Percentiles rank a stretch among this genome's conserved stretches.
phyloP scores from a whole-genome alignment of 2,888 invertebrate genomes.

The Anaspis maculata region DNA sequence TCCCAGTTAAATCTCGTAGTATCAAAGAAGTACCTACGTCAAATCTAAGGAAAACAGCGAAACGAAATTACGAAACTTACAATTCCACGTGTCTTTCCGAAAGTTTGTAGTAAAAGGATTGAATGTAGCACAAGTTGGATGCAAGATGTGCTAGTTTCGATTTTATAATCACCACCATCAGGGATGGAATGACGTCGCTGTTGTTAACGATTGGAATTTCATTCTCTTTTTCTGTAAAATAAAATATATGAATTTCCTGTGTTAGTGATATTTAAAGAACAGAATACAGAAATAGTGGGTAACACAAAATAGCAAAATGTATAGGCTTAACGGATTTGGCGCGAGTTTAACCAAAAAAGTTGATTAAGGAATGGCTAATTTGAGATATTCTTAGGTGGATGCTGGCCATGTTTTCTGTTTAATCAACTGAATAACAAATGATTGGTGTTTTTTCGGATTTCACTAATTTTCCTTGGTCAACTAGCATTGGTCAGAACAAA shows the following conservation, averaged over 20 bases:
- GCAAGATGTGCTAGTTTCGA: slow-evolving; percentile 40
- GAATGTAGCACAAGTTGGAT: slow-evolving; percentile 43
- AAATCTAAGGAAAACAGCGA: too few species aligned
- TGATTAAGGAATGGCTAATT: neutral
- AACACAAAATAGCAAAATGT: neutral
- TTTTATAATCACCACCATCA: slow-evolving; percentile 40
- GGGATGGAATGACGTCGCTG: slow-evolving; percentile 37
- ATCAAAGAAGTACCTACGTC: too few species aligned
- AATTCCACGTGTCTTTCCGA: too few species aligned
- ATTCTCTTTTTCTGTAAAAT: slow-evolving; percentile 27
- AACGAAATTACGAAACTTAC: too few species aligned
- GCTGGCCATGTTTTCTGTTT: too few species aligned
- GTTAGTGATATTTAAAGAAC: neutral
- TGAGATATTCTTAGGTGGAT: slow-evolving; percentile 2
- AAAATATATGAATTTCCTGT: slow-evolving; percentile 2
- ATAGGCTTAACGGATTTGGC: neutral
- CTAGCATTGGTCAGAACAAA: too few species aligned
- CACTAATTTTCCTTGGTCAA: too few species aligned
- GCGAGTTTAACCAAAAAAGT: neutral
- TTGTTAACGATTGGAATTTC: slow-evolving; percentile 34
- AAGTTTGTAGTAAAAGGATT: too few species aligned
- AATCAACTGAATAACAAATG: too few species aligned
- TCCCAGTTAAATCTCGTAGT: too few species aligned
- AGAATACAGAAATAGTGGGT: neutral
- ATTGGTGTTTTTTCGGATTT: too few species aligned